Evolutionary conservation across 2,797 vertebrate species (phyloP).

Genomic region (Cheracebus regulus): DNA sequence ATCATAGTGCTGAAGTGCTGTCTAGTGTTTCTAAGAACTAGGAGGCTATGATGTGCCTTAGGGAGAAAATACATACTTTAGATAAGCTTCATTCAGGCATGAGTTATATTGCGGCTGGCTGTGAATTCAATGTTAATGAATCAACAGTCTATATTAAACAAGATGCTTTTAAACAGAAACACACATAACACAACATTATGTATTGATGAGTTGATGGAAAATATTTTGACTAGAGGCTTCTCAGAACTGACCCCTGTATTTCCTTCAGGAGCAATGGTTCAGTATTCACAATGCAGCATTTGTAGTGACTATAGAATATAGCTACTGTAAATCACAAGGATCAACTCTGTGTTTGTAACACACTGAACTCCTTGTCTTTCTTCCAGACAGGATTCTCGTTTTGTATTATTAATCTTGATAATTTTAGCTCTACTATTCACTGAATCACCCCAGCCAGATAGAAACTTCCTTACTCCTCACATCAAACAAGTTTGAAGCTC

Average conservation of each 20-base stretch:
- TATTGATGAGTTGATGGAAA: not conserved
- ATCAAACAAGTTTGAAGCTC: not conserved
- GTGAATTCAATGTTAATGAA: not conserved
- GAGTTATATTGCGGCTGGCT: not conserved
- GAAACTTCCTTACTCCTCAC: not conserved
- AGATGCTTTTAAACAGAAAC: not conserved
- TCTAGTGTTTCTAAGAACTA: not conserved
- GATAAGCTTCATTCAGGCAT: not conserved
- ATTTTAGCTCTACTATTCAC: not conserved
- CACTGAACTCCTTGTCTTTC: not conserved
- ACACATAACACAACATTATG: not conserved
- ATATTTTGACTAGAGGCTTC: not conserved
- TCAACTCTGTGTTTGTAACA: not conserved
- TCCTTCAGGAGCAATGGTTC: not conserved
- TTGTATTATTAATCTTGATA: not conserved
- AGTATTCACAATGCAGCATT: not conserved
- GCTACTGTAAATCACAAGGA: not conserved
- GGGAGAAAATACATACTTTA: not conserved
- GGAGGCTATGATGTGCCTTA: not conserved
- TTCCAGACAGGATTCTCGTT: not conserved
- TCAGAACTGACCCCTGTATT: not conserved
- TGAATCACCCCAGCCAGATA: not conserved
- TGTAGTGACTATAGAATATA: not conserved
- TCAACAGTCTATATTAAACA: not conserved
- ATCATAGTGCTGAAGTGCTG: not conserved